These are phyloP conservation scores for Aleiodes testaceus DNA, from an alignment of 2,888 invertebrate species.

Conservation along the genomic window DNA sequence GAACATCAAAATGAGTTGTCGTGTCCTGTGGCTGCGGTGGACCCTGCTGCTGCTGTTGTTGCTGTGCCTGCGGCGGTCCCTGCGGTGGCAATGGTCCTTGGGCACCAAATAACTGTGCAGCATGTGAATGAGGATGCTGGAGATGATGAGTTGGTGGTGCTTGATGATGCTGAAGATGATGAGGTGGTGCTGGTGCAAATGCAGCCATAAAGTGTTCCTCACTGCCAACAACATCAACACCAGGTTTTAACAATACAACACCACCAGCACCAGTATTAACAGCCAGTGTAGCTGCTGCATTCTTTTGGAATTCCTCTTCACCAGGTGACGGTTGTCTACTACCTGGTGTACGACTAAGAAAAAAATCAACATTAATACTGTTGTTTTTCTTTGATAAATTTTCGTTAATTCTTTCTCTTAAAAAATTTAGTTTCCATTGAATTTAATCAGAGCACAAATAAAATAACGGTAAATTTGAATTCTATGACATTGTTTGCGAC, in stretches of 20 bases:
- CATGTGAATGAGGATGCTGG: constrained; percentile 75
- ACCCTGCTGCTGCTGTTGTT: constrained; percentile 70
- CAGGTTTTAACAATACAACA: constrained; percentile 76
- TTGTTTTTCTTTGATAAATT: no score
- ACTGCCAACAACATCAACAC: constrained; percentile 69
- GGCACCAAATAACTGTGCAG: constrained; percentile 73
- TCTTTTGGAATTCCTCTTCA: constrained; percentile 84
- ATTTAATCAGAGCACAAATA: constrained; percentile 17
- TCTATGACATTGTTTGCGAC: constrained; percentile 8
- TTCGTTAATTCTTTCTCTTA: no score
- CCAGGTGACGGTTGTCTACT: constrained; percentile 95
- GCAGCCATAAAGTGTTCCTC: constrained; percentile 72
- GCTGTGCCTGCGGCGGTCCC: constrained; percentile 67
- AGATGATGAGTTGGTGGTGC: constrained; percentile 74
- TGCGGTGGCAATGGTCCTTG: constrained; percentile 70
- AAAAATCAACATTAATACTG: not conserved
- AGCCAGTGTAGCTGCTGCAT: constrained; percentile 70
- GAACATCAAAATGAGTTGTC: constrained; percentile 70
- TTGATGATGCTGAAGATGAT: constrained; percentile 75
- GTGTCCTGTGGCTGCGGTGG: constrained; percentile 70
- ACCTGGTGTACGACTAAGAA: constrained; percentile 86
- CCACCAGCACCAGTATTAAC: constrained; percentile 69
- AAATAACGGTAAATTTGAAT: constrained; percentile 18
- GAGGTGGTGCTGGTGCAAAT: constrained; percentile 72
- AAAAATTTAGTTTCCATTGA: not conserved